These are phyloP conservation scores for Herminia tarsipennalis DNA, from an alignment of 2,888 invertebrate species.

Conservation along the genomic window DNA sequence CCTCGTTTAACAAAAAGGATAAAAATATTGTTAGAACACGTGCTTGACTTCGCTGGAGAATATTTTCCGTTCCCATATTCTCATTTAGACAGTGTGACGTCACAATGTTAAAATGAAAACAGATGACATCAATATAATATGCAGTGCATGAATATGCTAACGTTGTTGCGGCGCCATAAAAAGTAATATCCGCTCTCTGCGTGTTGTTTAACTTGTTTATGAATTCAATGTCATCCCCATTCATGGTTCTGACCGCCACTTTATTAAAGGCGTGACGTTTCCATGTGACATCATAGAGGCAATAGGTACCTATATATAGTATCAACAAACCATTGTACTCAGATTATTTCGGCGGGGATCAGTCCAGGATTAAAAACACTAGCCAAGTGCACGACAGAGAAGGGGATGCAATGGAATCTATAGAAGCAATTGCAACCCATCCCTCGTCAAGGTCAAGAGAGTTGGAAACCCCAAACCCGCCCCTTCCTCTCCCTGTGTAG, in stretches of 20 bases:
- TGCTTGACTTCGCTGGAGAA: constrained; percentile 14
- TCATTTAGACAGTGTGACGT: constrained; percentile 18
- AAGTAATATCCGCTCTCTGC: constrained; percentile 27
- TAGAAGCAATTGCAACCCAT: no score
- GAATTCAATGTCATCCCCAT: constrained; percentile 43
- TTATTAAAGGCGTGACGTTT: constrained; percentile 35
- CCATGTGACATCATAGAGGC: constrained; percentile 18
- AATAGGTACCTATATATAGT: constrained; percentile 16
- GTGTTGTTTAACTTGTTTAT: constrained; percentile 9
- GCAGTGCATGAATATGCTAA: constrained; percentile 28
- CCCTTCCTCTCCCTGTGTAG: no score
- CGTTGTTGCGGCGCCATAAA: constrained; percentile 19
- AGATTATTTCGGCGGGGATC: no score
- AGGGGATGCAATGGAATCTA: no score
- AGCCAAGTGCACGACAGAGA: no score
- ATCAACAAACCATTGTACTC: no score
- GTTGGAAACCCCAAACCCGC: no score
- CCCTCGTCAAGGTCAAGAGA: no score
- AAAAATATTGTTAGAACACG: constrained; percentile 25
- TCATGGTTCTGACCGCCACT: constrained; percentile 23
- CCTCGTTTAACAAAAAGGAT: constrained; percentile 24
- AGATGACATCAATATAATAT: constrained; percentile 25
- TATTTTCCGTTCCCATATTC: constrained; percentile 23
- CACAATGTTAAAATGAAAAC: constrained; percentile 4
- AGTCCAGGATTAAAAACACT: no score